Evolutionary conservation across 2,888 invertebrate genomes (phyloP), one percentile per base, ranked within the genome.

Genomic region (Eurytoma californica): DNA sequence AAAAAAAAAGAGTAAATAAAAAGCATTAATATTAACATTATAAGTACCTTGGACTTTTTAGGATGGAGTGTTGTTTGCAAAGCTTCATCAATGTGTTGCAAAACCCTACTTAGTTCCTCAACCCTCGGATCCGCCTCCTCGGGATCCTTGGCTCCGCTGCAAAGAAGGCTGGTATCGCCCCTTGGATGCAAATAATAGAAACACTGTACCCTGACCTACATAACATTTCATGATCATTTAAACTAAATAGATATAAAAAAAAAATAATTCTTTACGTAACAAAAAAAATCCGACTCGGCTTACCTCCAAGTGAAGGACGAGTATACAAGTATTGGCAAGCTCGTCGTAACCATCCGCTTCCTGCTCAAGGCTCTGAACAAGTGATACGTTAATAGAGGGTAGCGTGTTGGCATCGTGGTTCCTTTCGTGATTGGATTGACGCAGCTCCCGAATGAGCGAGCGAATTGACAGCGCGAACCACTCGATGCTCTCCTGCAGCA

Each of bases 271-370:
- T 53, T 61, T 30, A 30, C 30, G 3, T 4, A 9, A 57, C 1
- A 5, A 28, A 9, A 13, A 30, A 61, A 24, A n/a, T 4, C 60
- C 30, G 5, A 3, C n/a, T 16, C 14, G 5, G 53, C 68, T 84
- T 86, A 97, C 96, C 93, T 99, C 98, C 84, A 98, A 92, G 92
- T 98, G 98, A 73, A 98, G 91, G 80, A 98, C 94, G 60, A 99
- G 91, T 80, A 98, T 92, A 87, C 98, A 98, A 73, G 96, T 97
- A 87, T 97, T 96, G 0, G 97, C 95, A 75, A 98, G 92, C 85
- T 97, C 97, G 87, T 97, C 95, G 88, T 97, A 97, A 82, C 96
- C 95, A 83, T 94, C 91, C 0, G 96, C 95, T 72, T 96, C 92
- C 82, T 94, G 93, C 12, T 93, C 92, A 68, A 95, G 90, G 67